phyloP scores from a whole-genome alignment of 2,113 vertebrate species.

The Embiotoca jacksoni region DNA sequence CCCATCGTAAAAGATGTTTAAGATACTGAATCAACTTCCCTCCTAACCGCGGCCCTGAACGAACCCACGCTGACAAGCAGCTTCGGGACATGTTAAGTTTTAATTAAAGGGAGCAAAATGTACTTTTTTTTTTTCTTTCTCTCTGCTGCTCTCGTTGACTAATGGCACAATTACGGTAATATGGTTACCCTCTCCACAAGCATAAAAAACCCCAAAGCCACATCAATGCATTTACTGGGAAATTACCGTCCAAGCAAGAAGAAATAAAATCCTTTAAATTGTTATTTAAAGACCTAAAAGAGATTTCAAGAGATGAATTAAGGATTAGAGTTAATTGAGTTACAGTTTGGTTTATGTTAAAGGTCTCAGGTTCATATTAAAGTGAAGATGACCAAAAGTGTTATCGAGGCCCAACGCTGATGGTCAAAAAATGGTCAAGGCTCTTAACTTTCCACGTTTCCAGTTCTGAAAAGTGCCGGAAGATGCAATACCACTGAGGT shows the following conservation, averaged over 20 bases:
- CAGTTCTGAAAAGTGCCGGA: too few species aligned
- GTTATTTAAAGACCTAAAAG: too few species aligned
- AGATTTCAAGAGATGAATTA: too few species aligned
- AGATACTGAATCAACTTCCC: neutral
- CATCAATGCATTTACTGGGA: conserved; percentile 22
- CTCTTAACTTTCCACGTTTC: too few species aligned
- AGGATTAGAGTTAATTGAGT: too few species aligned
- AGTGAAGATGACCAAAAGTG: too few species aligned
- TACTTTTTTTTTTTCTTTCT: neutral
- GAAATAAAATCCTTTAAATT: neutral
- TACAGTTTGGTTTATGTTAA: too few species aligned
- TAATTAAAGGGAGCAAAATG: conserved; percentile 37
- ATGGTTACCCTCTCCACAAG: neutral
- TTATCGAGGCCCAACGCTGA: too few species aligned
- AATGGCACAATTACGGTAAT: neutral
- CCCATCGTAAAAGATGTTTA: neutral
- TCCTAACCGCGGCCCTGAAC: neutral
- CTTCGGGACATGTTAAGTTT: neutral
- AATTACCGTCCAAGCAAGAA: neutral
- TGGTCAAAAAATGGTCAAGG: too few species aligned
- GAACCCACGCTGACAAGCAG: conserved; percentile 16
- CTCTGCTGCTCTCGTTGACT: conserved; percentile 1
- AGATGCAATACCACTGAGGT: too few species aligned
- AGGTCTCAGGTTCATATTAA: too few species aligned
- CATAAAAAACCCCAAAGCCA: conserved; percentile 15